Percentiles rank a stretch among this genome's conserved stretches.
Evolutionary conservation across 2,113 vertebrate species (phyloP).

Genomic region (Galeopterus variegatus): DNA sequence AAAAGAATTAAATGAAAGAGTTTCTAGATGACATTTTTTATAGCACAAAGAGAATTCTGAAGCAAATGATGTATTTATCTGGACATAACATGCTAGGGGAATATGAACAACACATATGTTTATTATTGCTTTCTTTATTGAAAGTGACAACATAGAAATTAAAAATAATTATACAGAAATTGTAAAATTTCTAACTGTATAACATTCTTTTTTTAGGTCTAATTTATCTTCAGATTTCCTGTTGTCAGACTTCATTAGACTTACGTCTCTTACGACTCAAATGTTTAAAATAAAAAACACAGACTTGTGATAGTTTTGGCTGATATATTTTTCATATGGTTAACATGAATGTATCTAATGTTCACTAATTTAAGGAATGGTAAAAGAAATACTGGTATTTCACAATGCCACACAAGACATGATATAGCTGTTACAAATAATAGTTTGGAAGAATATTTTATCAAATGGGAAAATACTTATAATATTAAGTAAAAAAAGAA

Average conservation of each 20-base stretch:
- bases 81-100: neutral
- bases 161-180: conserved; percentile 15
- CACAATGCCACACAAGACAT: neutral
- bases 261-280: neutral
- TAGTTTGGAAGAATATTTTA: conserved; percentile 44
- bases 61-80: neutral
- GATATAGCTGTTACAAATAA: neutral
- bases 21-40: neutral
- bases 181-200: neutral
- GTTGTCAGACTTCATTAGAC: neutral
- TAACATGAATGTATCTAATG: neutral
- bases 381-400: conserved; percentile 9
- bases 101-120: neutral
- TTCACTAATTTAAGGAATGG: conserved; percentile 17
- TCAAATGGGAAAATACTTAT: conserved; percentile 5
- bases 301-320: neutral
- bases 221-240: conserved; percentile 60
- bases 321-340: neutral
- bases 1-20: conserved; percentile 36
- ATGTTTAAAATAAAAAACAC: conserved; percentile 41
- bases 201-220: conserved; percentile 35
- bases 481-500: neutral
- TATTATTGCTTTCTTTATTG: conserved; percentile 22
- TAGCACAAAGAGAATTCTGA: conserved; percentile 45
- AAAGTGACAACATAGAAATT: conserved; percentile 34